Evolutionary conservation across 64 coral and sea anemone species (phyloP).

Genomic region (Montipora foliosa): DNA sequence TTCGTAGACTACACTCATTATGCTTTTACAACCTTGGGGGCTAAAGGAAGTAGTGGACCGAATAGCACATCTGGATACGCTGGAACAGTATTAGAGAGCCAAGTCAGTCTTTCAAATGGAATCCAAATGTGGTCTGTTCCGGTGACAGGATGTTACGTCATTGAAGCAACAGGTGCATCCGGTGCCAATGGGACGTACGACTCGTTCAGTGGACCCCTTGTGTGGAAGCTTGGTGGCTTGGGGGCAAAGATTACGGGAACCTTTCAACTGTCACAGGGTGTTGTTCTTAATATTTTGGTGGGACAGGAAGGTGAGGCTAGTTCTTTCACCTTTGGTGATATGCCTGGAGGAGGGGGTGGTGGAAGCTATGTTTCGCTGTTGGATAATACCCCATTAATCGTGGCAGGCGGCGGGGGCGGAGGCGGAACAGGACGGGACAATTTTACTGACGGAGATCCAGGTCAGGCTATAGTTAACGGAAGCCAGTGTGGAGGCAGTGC

Average conservation of each 20-base stretch:
- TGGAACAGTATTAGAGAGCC: conserved; percentile 48
- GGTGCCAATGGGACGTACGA: conserved; percentile 50
- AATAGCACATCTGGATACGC: conserved; percentile 37
- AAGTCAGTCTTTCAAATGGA: conserved; percentile 40
- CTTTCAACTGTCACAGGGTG: conserved; percentile 55
- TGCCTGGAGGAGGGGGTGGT: conserved; percentile 75
- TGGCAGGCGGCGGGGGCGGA: conserved; percentile 88
- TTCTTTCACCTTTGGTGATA: background rate
- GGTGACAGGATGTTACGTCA: conserved; percentile 63
- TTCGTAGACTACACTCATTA: background rate
- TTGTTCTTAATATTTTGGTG: conserved; percentile 76
- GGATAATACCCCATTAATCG: conserved; percentile 67
- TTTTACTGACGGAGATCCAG: conserved; percentile 69
- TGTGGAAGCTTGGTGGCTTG: conserved; percentile 55
- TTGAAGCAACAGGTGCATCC: conserved; percentile 73
- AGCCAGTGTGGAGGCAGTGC: conserved; percentile 58
- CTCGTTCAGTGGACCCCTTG: background rate
- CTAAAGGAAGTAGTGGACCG: conserved; percentile 51
- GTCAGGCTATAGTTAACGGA: conserved; percentile 71
- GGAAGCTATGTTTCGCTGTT: conserved; percentile 67
- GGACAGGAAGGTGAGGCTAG: conserved; percentile 67
- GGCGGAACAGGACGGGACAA: background rate
- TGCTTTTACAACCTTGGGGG: conserved; percentile 69
- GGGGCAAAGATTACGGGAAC: conserved; percentile 75
- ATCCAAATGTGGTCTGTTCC: conserved; percentile 75